These are phyloP conservation scores for Mya arenaria DNA, from an alignment of 1,140 invertebrate genomes.

Conservation along the genomic window DNA sequence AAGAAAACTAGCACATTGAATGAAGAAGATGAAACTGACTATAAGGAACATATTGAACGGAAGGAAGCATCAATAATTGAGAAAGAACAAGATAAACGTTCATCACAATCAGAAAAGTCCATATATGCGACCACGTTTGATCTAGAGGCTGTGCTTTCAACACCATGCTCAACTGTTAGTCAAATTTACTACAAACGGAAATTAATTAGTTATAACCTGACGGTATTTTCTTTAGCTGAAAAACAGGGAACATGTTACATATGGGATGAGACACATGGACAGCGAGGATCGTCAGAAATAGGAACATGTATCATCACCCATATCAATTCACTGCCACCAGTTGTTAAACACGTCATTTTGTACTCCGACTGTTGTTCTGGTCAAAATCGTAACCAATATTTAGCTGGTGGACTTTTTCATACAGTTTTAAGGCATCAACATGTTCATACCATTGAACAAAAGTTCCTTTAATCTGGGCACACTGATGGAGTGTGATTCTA, in stretches of 20 bases:
- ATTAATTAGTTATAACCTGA: slow-evolving; percentile 19
- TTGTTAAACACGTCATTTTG: not conserved
- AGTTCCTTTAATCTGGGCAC: slow-evolving; percentile 64
- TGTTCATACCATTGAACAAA: slow-evolving; percentile 59
- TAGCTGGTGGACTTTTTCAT: slow-evolving; percentile 13
- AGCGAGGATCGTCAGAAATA: slow-evolving; percentile 16
- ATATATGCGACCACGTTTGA: slow-evolving; percentile 23
- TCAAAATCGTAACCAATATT: slow-evolving; percentile 47
- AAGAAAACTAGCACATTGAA: not conserved
- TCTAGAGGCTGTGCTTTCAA: slow-evolving; percentile 11
- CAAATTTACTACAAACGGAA: slow-evolving; percentile 27
- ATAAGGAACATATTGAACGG: not conserved
- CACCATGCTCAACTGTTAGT: slow-evolving; percentile 19
- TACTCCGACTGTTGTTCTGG: slow-evolving; percentile 45
- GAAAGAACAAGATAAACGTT: slow-evolving; percentile 10
- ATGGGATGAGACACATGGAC: slow-evolving; percentile 21
- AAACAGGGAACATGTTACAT: slow-evolving; percentile 29
- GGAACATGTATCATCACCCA: slow-evolving; percentile 6
- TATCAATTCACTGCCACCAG: not conserved
- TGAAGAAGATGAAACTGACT: not conserved
- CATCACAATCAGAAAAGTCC: not conserved
- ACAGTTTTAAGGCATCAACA: not conserved
- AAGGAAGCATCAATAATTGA: not conserved
- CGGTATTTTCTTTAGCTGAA: slow-evolving; percentile 20
- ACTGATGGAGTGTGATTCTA: slow-evolving; percentile 41